Evolutionary conservation across 2,113 vertebrate genomes (phyloP), one percentile per base, ranked within the genome.

Genomic region (Melanerpes aurifrons): DNA sequence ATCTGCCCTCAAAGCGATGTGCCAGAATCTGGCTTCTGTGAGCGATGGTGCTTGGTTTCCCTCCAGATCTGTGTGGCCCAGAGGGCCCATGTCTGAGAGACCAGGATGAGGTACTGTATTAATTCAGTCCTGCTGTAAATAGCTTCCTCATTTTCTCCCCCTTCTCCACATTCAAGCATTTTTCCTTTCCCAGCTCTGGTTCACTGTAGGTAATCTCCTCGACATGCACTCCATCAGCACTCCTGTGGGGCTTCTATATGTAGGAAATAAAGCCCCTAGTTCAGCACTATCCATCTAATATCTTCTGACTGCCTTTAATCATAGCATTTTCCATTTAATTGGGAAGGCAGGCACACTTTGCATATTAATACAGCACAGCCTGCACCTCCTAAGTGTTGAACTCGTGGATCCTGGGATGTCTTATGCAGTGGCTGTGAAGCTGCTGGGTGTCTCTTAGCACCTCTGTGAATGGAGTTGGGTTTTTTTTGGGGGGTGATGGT

Each of bases 311-410:
- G 90, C 93, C 94, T 96, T 97, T 97, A 96, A 97, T 97, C 96
- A 97, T 91, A 79, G 88, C 96, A 58, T 97, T 97, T 96, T 74
- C 95, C 90, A 76, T 96, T 96, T 97, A 97, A 97, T 97, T 97
- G 95, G 96, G 96, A 94, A 96, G 94, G 96, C 93, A 96, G 96
- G 96, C 95, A 71, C 91, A 86, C 95, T 96, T 86, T 97, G 95
- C 96, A 97, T 97, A 91, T 95, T 97, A 97, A 97, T 84, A 56
- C 85, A 69, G 91, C 86, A 19, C 91, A 72, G 94, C 53, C 85
- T 59, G 87, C 61, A 15, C 35, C 95, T 94, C 89, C 86, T 79
- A 71, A 91, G 86, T 83, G 6, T 72, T 86, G 63, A 78, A 76
- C 73, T 31, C 6, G 0, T 19, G 43, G 57, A 40, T 59, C 86